Evolutionary conservation across 2,888 invertebrate species (phyloP).

Genomic region (Campaea margaritaria): DNA sequence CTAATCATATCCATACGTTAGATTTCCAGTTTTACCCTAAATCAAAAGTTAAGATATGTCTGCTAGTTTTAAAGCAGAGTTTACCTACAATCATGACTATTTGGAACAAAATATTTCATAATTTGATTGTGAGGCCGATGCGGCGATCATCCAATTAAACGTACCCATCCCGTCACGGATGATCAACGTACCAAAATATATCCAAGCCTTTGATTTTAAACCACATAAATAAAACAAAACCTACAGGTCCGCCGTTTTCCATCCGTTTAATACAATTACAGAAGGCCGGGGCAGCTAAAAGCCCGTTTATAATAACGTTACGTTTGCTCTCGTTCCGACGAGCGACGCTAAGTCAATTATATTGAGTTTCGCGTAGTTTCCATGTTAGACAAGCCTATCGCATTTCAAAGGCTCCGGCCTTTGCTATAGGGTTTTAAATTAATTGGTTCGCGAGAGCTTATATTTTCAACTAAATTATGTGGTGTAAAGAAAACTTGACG

Average conservation of each 20-base stretch:
- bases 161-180: too few species aligned
- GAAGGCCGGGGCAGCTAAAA: slow-evolving; percentile 63
- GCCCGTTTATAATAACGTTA: slow-evolving; percentile 67
- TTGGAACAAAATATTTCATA: too few species aligned
- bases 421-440: slow-evolving; percentile 34
- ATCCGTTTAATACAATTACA: slow-evolving; percentile 63
- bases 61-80: too few species aligned
- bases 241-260: slow-evolving; percentile 50
- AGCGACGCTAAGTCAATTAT: slow-evolving; percentile 63
- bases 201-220: slow-evolving; percentile 6
- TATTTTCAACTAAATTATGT: slow-evolving; percentile 7
- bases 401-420: slow-evolving; percentile 53
- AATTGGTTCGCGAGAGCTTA: slow-evolving; percentile 8
- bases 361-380: slow-evolving; percentile 60
- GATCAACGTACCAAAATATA: too few species aligned
- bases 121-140: too few species aligned
- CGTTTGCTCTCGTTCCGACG: slow-evolving; percentile 62
- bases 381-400: slow-evolving; percentile 45
- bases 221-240: slow-evolving; percentile 13
- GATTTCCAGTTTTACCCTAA: too few species aligned
- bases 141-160: too few species aligned
- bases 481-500: slow-evolving; percentile 1
- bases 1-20: too few species aligned
- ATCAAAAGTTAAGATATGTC: too few species aligned
- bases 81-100: too few species aligned